phyloP scores from a whole-genome alignment of 2,888 invertebrate genomes.

The Agriopis marginaria region DNA sequence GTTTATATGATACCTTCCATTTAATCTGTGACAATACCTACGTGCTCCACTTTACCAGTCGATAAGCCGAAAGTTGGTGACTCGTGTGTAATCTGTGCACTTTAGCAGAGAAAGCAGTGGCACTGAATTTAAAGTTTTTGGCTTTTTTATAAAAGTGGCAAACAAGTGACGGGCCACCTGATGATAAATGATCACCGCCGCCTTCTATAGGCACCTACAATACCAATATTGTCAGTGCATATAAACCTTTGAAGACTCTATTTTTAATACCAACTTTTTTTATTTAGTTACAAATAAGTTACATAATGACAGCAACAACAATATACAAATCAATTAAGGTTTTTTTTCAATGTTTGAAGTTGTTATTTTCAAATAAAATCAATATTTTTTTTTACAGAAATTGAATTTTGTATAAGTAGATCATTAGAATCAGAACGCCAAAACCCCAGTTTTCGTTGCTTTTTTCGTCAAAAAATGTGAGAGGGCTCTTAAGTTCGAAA shows the following conservation, averaged over 20 bases:
- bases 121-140: background rate
- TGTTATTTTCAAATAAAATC: too few species aligned
- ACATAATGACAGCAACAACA: background rate
- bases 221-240: too few species aligned
- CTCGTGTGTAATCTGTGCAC: conserved; percentile 12
- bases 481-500: too few species aligned
- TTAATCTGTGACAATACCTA: conserved; percentile 14
- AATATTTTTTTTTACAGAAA: too few species aligned
- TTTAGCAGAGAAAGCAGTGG: conserved; percentile 10
- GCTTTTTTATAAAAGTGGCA: background rate
- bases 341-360: too few species aligned
- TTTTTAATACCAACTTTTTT: background rate
- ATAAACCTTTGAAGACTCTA: background rate
- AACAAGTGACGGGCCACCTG: background rate
- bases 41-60: conserved; percentile 24
- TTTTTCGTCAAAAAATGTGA: too few species aligned
- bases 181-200: too few species aligned
- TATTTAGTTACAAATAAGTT: background rate
- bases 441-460: too few species aligned
- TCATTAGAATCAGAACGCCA: too few species aligned
- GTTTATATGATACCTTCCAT: conserved; percentile 35
- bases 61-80: conserved; percentile 17
- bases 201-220: too few species aligned
- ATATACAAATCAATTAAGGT: too few species aligned
- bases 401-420: too few species aligned